phyloP scores from a whole-genome alignment of 2,797 vertebrate genomes.

The Labroides dimidiatus region DNA sequence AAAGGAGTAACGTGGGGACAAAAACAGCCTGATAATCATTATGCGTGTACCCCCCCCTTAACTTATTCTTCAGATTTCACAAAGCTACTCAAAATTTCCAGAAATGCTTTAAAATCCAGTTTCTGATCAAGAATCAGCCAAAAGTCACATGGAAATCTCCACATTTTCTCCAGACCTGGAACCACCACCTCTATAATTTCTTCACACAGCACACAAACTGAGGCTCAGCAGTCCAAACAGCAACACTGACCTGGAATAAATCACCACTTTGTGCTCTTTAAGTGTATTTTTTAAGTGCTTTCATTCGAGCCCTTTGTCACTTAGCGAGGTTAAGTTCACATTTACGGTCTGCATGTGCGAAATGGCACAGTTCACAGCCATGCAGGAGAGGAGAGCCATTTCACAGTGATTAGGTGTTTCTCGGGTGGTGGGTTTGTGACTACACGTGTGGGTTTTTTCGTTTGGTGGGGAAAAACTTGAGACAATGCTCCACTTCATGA shows the following conservation, averaged over 20 bases:
- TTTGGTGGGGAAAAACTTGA: conserved; percentile 57
- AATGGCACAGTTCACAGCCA: conserved; percentile 49
- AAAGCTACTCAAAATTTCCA: too few relatives aligned
- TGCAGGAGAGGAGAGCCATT: conserved; percentile 52
- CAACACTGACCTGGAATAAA: conserved; percentile 7
- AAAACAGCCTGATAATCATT: too few relatives aligned
- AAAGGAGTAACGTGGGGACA: too few relatives aligned
- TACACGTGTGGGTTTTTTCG: conserved; percentile 67
- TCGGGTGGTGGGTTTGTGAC: conserved; percentile 66
- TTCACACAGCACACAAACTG: background rate
- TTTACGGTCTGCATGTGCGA: conserved; percentile 45
- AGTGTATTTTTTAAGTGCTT: conserved; percentile 49
- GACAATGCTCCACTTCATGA: conserved; percentile 75
- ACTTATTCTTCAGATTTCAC: too few relatives aligned
- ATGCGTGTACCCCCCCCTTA: too few relatives aligned
- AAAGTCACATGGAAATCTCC: too few relatives aligned
- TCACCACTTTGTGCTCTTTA: conserved; percentile 21
- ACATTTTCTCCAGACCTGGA: too few relatives aligned
- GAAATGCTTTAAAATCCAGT: too few relatives aligned
- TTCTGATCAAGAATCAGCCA: too few relatives aligned
- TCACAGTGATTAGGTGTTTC: conserved; percentile 68
- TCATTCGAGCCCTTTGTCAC: conserved; percentile 29
- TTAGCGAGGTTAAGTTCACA: conserved; percentile 47
- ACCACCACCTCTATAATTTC: background rate
- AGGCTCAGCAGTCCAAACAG: background rate